Percentiles rank a stretch among this genome's conserved stretches.
Evolutionary conservation across 2,113 vertebrate genomes (phyloP).

Genomic region (Sclerurus mexicanus): DNA sequence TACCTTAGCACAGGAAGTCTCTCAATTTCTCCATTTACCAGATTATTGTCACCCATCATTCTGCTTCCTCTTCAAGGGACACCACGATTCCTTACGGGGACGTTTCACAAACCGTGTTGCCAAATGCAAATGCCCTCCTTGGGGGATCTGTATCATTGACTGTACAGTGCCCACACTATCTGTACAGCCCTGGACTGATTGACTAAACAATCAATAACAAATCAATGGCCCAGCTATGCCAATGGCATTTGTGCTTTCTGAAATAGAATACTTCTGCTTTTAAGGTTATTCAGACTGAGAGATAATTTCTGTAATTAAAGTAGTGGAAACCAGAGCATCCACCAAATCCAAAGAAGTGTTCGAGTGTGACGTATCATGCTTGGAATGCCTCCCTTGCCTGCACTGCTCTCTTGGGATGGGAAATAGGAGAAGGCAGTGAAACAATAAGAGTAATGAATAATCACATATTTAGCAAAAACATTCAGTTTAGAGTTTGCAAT

Average conservation of each 20-base stretch:
- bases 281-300: not conserved
- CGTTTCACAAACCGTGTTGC: not conserved
- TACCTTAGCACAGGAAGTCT: not conserved
- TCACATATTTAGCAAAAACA: constrained; percentile 24
- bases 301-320: constrained; percentile 13
- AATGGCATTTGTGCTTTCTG: not conserved
- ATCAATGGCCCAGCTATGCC: not conserved
- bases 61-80: not conserved
- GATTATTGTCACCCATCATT: not conserved
- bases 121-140: not conserved
- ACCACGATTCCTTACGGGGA: not conserved
- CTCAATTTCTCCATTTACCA: not conserved
- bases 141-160: not conserved
- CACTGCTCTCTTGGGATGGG: constrained; percentile 5
- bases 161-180: not conserved
- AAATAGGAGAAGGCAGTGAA: constrained; percentile 8
- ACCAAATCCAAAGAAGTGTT: constrained; percentile 7
- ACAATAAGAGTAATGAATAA: constrained; percentile 54
- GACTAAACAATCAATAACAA: not conserved
- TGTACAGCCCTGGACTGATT: not conserved
- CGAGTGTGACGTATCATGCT: not conserved
- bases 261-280: not conserved
- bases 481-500: not conserved
- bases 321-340: constrained; percentile 28
- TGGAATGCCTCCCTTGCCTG: constrained; percentile 42